Percentiles rank a stretch among this genome's conserved stretches.
Conservation (phyloP, 2,888 invertebrate genomes). For the Cinara cedri region DNA sequence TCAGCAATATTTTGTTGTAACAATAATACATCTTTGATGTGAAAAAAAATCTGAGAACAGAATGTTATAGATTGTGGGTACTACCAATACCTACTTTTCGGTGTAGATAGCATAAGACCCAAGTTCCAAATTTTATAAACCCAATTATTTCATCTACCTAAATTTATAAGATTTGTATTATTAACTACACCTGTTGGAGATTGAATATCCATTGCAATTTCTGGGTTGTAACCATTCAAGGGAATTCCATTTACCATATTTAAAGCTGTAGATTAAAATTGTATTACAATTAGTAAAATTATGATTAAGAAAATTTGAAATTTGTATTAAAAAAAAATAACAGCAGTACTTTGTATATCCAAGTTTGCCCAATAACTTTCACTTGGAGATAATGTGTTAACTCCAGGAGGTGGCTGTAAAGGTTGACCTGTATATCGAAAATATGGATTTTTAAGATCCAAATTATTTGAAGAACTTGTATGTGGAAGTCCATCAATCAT, state of each 20-base stretch:
- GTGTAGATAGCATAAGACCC: no score
- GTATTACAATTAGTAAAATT: not conserved
- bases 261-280: constrained; percentile 65
- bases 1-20: no score
- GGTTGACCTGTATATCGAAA: constrained; percentile 95
- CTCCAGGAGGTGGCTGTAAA: constrained; percentile 89
- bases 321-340: constrained; percentile 30
- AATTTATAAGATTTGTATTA: constrained; percentile 45
- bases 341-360: constrained; percentile 65
- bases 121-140: no score
- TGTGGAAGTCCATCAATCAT: constrained; percentile 86
- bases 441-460: constrained; percentile 98
- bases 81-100: no score
- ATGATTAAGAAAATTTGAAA: not conserved
- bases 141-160: constrained; percentile 26
- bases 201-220: constrained; percentile 61
- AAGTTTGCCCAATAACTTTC: constrained; percentile 89
- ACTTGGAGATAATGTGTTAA: constrained; percentile 88
- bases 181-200: constrained; percentile 37
- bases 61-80: no score
- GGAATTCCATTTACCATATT: constrained; percentile 79
- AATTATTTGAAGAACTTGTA: constrained; percentile 81
- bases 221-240: constrained; percentile 68
- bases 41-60: no score
- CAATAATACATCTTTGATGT: no score